phyloP scores from a whole-genome alignment of 2,888 invertebrate genomes.

The Leptinotarsa juncta region DNA sequence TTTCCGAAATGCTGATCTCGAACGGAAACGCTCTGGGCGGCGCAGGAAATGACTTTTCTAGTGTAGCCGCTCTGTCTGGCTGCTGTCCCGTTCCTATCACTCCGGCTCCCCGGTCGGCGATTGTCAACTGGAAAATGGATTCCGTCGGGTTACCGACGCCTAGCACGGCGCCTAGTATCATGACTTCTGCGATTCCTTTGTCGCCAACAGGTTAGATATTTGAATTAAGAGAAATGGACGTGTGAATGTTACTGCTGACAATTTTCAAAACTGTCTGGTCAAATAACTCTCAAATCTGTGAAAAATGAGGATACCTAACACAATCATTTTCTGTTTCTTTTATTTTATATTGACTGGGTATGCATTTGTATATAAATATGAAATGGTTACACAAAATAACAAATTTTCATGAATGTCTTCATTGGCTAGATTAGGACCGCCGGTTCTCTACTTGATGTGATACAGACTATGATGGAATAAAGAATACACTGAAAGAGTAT shows the following conservation, averaged over 20 bases:
- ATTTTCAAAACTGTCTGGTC: neutral
- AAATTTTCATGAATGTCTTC: too few species aligned
- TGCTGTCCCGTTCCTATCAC: slow-evolving; percentile 70
- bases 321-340: too few species aligned
- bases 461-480: too few species aligned
- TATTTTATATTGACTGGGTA: too few species aligned
- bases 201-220: slow-evolving; percentile 69
- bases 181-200: slow-evolving; percentile 68
- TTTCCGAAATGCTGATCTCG: slow-evolving; percentile 72
- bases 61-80: slow-evolving; percentile 63
- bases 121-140: slow-evolving; percentile 74
- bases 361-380: too few species aligned
- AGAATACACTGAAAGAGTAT: too few species aligned
- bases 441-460: too few species aligned
- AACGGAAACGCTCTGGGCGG: slow-evolving; percentile 68
- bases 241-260: too few species aligned
- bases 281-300: neutral
- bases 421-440: too few species aligned
- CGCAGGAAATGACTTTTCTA: slow-evolving; percentile 64
- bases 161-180: slow-evolving; percentile 67
- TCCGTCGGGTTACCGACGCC: slow-evolving; percentile 67
- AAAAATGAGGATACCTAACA: too few species aligned
- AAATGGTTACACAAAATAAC: too few species aligned
- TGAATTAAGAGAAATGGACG: neutral
- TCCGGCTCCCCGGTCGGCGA: slow-evolving; percentile 65